Base-by-base conservation (phyloP, 2,888 invertebrate species). In the Conops quadrifasciatus region DNA sequence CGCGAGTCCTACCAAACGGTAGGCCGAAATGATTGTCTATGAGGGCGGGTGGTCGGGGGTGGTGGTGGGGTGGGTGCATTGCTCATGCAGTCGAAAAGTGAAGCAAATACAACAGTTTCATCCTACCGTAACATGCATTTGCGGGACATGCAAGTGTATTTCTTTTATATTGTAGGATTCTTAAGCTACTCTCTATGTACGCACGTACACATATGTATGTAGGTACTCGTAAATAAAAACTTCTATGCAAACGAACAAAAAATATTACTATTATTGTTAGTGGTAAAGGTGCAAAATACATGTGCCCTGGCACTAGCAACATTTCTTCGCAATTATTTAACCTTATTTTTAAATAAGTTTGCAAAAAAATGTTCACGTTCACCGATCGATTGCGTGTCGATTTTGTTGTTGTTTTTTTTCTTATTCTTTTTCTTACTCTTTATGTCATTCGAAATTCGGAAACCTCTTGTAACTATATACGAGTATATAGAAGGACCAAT, bases 311-410 rank as follows among this genome's bases (percentile, higher is more conserved):
- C 82, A 82, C 80, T 80, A 72, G 78, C 77, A 82, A 79, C 82
- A 83, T 83, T 82, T 83, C 76, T 81, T 83, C 81, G 82, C 80
- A 68, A 36, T 56, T 68, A 68, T 67, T 67, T 67, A 58, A 66
- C 30, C 9, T 7, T 36, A 7, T 36, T 36, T 5, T 62, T 68
- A 36, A 62, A 68, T 60, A 51, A 51, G 24, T 36, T 51, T 60
- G 78, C 82, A 82, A 83, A 83, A 80, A 83, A 83, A 82, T 82
- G 82, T 78, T 78, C 81, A 79, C 82, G 82, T 78, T 78, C 80
- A 79, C 82, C 82, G 80, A 78, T 83, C 81, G 82, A n/a, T 82
- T 83, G 82, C 83, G 83, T 83, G 83, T 83, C 83, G 83, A 83
- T 81, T 83, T 83, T 36, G 36, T 81, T 80, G 68, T 62, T 68